Evolutionary conservation across 2,888 invertebrate species (phyloP), one percentile per base, ranked within the genome.

Genomic region (Eucera pruinosa): DNA sequence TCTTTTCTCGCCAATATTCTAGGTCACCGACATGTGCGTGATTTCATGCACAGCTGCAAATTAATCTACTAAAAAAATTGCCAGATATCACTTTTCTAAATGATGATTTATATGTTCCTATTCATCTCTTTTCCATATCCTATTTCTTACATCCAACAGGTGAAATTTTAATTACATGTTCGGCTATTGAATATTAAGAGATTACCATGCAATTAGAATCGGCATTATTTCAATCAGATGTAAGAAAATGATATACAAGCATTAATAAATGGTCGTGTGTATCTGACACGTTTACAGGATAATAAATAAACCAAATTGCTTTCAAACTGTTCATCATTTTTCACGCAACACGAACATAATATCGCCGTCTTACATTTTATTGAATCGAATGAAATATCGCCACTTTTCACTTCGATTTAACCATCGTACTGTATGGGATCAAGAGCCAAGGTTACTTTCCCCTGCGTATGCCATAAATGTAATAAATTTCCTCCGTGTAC

Each of bases 401-500:
- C 60, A n/a, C n/a, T n/a, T 76, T 76, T 57, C 73, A 72, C 52
- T 61, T 52, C 13, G 18, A 18, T 30, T 23, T 7, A n/a, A 33
- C 25, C 27, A n/a, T 2, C 9, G 33, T 18, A 9, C n/a, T 58
- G 45, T 39, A 39, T 20, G 36, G 43, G 66, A 65, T 57, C 52
- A 55, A 72, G 45, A 47, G 23, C 25, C 67, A 79, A 76, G 78
- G 65, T 69, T 61, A 54, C 79, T 79, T 79, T 78, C 79, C 50
- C 78, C 69, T 13, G 62, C 48, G n/a, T 70, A 18, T 15, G 23
- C 23, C 33, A 23, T 18, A 25, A 41, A 41, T 20, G 27, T 3
- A n/a, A 43, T 48, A 5, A 54, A 25, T 61, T 52, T 57, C 45
- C 41, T 41, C 33, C 20, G 25, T 36, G 30, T 45, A 48, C 43